Conservation (phyloP, 2,888 invertebrate genomes). For the Torymus texanus region DNA sequence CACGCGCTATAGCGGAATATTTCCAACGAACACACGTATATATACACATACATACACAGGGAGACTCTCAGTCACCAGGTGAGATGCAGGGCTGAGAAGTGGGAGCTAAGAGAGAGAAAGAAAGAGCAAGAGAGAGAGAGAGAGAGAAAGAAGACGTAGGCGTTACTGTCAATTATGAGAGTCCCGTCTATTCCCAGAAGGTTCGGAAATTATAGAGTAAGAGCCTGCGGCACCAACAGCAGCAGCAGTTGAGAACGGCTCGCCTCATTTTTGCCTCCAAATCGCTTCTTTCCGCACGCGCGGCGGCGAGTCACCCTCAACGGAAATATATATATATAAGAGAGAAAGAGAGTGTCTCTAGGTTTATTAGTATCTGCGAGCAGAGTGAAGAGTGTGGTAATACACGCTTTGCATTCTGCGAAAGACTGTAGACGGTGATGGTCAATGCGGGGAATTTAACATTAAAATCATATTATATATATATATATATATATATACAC, state of each 20-base stretch:
- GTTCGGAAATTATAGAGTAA: slow-evolving; percentile 65
- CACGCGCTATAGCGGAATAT: slow-evolving; percentile 21
- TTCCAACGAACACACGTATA: background rate
- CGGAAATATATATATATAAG: no score
- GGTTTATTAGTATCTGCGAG: slow-evolving; percentile 15
- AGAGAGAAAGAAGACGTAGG: slow-evolving; percentile 59
- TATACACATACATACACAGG: background rate
- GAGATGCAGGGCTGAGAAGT: slow-evolving; percentile 20
- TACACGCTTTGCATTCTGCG: slow-evolving; percentile 10
- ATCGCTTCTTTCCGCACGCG: slow-evolving; percentile 43
- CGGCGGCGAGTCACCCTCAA: background rate
- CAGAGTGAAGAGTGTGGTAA: background rate
- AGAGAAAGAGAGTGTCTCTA: slow-evolving; percentile 6
- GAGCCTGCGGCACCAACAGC: slow-evolving; percentile 47
- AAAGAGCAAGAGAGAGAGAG: slow-evolving; percentile 29
- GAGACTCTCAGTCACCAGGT: slow-evolving; percentile 24
- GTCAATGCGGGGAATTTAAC: background rate
- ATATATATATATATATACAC: no score
- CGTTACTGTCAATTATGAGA: slow-evolving; percentile 68
- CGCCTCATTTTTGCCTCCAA: slow-evolving; percentile 43
- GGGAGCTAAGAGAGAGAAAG: slow-evolving; percentile 48
- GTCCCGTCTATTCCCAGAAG: slow-evolving; percentile 68
- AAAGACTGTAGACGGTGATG: slow-evolving; percentile 22
- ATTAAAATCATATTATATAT: slow-evolving; percentile 6
- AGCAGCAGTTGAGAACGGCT: slow-evolving; percentile 27